phyloP scores from a whole-genome alignment of 1,140 invertebrate genomes.

The Nomia melanderi region DNA sequence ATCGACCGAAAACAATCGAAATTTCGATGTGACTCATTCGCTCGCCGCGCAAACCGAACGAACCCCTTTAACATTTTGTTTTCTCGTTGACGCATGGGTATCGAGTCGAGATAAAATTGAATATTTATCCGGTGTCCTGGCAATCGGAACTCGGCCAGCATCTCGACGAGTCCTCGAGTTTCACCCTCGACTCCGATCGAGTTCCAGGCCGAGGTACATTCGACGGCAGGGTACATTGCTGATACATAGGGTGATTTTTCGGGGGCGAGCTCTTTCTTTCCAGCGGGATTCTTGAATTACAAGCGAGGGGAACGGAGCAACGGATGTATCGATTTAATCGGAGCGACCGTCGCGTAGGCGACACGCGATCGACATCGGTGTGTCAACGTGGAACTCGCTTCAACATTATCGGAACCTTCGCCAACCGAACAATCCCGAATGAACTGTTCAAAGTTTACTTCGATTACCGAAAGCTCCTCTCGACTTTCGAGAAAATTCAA shows the following conservation, averaged over 20 bases:
- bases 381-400: too few species aligned
- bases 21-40: background rate
- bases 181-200: slow-evolving; percentile 39
- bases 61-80: too few species aligned
- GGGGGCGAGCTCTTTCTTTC: background rate
- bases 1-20: background rate
- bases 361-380: too few species aligned
- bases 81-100: too few species aligned
- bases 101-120: too few species aligned
- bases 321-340: background rate
- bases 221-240: background rate
- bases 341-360: too few species aligned
- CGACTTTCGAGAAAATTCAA: too few species aligned
- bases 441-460: too few species aligned
- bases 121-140: background rate
- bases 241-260: slow-evolving; percentile 12
- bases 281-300: slow-evolving; percentile 12
- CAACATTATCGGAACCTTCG: too few species aligned
- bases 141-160: background rate
- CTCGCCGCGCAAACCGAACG: too few species aligned
- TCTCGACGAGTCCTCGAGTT: slow-evolving; percentile 37
- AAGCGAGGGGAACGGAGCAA: background rate
- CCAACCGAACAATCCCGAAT: too few species aligned
- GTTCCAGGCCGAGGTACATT: slow-evolving; percentile 21
- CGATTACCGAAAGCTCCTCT: background rate